Evolutionary conservation across 2,797 vertebrate genomes (phyloP).

Genomic region (Tympanoctomys barrerae): DNA sequence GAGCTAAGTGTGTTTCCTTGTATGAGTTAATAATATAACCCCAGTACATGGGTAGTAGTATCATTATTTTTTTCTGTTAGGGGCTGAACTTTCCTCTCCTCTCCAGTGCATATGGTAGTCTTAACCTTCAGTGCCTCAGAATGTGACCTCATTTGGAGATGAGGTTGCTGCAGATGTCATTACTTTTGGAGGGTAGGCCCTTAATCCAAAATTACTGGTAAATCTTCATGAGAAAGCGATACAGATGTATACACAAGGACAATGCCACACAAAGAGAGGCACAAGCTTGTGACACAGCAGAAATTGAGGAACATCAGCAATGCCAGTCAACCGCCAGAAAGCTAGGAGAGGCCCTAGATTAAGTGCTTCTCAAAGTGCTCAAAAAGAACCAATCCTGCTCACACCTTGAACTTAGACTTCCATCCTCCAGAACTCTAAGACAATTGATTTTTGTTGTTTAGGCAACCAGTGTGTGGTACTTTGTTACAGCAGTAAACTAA

Average conservation of each 20-base stretch:
- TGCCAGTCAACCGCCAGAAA: not conserved
- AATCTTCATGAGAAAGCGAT: not conserved
- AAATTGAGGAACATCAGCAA: not conserved
- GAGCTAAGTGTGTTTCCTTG: not conserved
- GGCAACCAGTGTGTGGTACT: not conserved
- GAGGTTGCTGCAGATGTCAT: not conserved
- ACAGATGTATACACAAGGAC: not conserved
- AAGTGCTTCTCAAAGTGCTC: not conserved
- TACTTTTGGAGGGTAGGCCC: not conserved
- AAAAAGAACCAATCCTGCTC: not conserved
- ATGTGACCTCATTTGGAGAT: not conserved
- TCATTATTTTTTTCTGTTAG: not conserved
- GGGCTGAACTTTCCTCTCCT: not conserved
- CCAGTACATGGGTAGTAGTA: not conserved
- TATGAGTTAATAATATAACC: not conserved
- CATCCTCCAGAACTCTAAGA: not conserved
- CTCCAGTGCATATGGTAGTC: not conserved
- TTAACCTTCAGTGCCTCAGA: slow-evolving; percentile 21
- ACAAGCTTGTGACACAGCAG: not conserved
- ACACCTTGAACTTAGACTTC: not conserved
- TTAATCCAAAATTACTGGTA: not conserved
- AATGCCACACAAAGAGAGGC: not conserved
- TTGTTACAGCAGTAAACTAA: not conserved
- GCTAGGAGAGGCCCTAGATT: not conserved
- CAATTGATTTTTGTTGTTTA: not conserved